Conservation (phyloP, 2,888 invertebrate species). For the Ptychoptera albimana region DNA sequence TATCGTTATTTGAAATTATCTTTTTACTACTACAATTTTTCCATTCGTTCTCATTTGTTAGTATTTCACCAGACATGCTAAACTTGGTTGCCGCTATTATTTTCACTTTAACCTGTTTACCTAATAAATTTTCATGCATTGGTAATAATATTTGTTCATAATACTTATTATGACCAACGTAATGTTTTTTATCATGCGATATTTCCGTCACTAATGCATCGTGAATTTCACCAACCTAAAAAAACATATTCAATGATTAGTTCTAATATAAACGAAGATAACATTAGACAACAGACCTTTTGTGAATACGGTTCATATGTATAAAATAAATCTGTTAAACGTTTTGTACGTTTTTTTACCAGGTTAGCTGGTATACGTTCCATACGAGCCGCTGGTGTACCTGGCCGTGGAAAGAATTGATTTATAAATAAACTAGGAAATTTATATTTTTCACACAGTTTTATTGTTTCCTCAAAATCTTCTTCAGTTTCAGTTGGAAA, state of each 20-base stretch:
- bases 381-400: constrained; percentile 91
- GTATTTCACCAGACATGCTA: constrained; percentile 56
- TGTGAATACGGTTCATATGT: constrained; percentile 74
- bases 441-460: constrained; percentile 65
- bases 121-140: constrained; percentile 59
- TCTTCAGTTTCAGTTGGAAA: constrained; percentile 89
- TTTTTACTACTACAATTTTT: constrained; percentile 30
- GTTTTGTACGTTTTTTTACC: constrained; percentile 81
- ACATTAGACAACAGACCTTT: constrained; percentile 22
- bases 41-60: constrained; percentile 40
- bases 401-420: constrained; percentile 92
- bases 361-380: constrained; percentile 65
- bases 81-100: constrained; percentile 55
- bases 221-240: constrained; percentile 34
- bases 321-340: constrained; percentile 73
- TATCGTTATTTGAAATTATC: constrained; percentile 26
- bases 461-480: constrained; percentile 80
- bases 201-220: constrained; percentile 83
- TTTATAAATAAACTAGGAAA: constrained; percentile 95
- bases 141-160: constrained; percentile 89
- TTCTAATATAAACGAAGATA: too few relatives aligned
- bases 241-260: too few relatives aligned
- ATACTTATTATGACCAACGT: constrained; percentile 86
- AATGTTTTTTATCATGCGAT: constrained; percentile 79
- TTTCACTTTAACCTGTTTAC: constrained; percentile 64